Conservation (phyloP, 1,140 invertebrate species). For the Papilio dardanus region DNA sequence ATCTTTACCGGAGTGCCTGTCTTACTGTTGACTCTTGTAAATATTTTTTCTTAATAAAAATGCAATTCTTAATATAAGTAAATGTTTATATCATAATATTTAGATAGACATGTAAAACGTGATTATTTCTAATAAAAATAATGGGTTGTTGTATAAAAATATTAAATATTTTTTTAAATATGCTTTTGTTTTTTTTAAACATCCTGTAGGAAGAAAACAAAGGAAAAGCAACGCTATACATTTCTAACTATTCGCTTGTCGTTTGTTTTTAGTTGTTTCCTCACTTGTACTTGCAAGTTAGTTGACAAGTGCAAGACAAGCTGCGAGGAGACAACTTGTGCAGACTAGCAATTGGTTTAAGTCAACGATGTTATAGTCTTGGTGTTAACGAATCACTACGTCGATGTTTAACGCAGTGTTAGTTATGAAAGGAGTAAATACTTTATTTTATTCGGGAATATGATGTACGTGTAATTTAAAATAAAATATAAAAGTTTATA, state of each 20-base stretch:
- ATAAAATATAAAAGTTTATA: too few species aligned
- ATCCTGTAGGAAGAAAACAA: not conserved
- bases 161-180: conserved; percentile 70
- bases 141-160: conserved; percentile 73
- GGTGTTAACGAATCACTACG: too few species aligned
- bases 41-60: conserved; percentile 26
- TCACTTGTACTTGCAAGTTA: not conserved
- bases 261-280: not conserved
- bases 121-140: conserved; percentile 49
- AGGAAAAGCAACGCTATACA: not conserved
- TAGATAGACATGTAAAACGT: conserved; percentile 46
- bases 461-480: too few species aligned
- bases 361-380: not conserved
- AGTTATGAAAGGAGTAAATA: too few species aligned
- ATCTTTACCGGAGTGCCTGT: conserved; percentile 61
- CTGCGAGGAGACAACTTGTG: not conserved
- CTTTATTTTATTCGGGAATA: too few species aligned
- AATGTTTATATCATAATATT: conserved; percentile 22
- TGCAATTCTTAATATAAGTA: conserved; percentile 14
- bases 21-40: conserved; percentile 46
- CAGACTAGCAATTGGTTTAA: not conserved
- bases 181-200: conserved; percentile 42
- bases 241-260: not conserved
- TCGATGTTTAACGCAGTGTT: too few species aligned
- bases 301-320: not conserved